phyloP scores from a whole-genome alignment of 1,140 invertebrate genomes.

The Oryzaephilus surinamensis region DNA sequence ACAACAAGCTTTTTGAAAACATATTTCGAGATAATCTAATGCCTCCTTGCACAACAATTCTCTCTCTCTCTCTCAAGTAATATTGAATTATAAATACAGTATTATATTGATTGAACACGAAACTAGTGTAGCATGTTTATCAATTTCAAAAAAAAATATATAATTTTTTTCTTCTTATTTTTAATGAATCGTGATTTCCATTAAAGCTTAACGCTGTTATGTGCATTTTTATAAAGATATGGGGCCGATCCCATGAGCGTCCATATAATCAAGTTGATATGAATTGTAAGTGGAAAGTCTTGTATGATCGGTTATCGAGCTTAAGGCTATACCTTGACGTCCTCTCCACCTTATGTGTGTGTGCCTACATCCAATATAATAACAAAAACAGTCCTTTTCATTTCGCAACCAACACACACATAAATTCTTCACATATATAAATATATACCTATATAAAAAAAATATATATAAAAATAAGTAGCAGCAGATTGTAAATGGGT shows the following conservation, averaged over 20 bases:
- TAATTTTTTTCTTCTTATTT: no score
- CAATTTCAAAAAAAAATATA: no score
- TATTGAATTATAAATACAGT: no score
- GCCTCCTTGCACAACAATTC: no score
- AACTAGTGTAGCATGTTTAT: no score
- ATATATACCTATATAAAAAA: no score
- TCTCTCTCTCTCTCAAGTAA: no score
- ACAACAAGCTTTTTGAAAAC: no score
- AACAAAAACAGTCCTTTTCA: slow-evolving; percentile 15
- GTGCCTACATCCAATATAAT: slow-evolving; percentile 1
- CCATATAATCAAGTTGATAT: slow-evolving; percentile 21
- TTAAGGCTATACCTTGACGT: slow-evolving; percentile 10
- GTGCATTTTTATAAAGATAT: slow-evolving; percentile 23
- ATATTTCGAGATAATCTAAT: no score
- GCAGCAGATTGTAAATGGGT: background rate
- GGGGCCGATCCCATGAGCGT: slow-evolving; percentile 24
- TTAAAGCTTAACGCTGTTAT: slow-evolving; percentile 31
- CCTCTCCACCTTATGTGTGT: slow-evolving; percentile 3
- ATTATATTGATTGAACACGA: no score
- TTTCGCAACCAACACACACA: slow-evolving; percentile 3
- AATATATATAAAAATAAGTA: no score
- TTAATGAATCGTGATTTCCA: slow-evolving; percentile 32
- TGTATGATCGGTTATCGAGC: slow-evolving; percentile 24
- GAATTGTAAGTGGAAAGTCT: slow-evolving; percentile 35
- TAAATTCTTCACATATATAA: no score